Percentiles rank a stretch among this genome's conserved stretches.
Evolutionary conservation across 1,140 invertebrate genomes (phyloP).

Genomic region (Danaus plexippus): DNA sequence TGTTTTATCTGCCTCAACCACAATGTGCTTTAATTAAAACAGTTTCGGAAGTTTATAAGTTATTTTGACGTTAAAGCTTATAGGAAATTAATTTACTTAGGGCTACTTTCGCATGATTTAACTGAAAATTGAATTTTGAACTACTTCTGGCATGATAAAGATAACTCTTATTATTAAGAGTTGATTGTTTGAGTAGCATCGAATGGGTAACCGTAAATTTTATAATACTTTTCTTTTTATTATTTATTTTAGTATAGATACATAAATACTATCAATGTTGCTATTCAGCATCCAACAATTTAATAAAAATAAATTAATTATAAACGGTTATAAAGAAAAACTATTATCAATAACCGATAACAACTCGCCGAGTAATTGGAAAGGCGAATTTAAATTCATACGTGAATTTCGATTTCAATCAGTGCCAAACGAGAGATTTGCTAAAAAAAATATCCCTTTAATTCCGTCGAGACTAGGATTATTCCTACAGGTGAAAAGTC

Average conservation of each 20-base stretch:
- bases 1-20: constrained; percentile 8
- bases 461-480: constrained; percentile 1
- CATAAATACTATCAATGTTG: too few species aligned
- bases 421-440: constrained; percentile 9
- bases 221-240: too few species aligned
- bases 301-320: too few species aligned
- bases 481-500: constrained; percentile 12
- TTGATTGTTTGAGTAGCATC: too few species aligned
- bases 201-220: too few species aligned
- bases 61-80: constrained; percentile 27
- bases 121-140: constrained; percentile 19
- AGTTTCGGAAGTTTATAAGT: constrained; percentile 18
- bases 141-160: constrained; percentile 3
- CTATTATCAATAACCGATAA: too few species aligned
- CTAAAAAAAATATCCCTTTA: constrained; percentile 5
- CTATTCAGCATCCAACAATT: too few species aligned
- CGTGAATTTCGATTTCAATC: constrained; percentile 9
- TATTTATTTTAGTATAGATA: too few species aligned
- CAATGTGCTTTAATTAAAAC: constrained; percentile 24
- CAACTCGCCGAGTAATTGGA: too few species aligned
- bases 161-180: constrained; percentile 9
- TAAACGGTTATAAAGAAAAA: too few species aligned
- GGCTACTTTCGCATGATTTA: constrained; percentile 17
- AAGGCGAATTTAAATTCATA: too few species aligned
- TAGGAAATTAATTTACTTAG: constrained; percentile 29